phyloP scores from a whole-genome alignment of 2,888 invertebrate genomes.

The Gnatocerus cornutus region DNA sequence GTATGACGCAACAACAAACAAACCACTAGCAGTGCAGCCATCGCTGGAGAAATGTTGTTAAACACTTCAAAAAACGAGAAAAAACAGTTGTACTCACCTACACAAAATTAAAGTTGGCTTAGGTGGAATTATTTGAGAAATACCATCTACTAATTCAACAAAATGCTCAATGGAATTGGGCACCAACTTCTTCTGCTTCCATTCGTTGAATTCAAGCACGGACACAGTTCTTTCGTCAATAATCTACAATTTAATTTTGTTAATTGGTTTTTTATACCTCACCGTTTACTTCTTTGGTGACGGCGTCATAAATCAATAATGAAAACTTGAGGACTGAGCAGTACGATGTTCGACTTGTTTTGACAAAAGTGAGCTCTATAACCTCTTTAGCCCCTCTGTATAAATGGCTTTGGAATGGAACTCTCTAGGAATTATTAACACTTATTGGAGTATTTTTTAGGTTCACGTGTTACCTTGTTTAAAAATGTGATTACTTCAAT shows the following conservation, averaged over 20 bases:
- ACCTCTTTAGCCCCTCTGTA: not conserved
- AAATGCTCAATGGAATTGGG: not conserved
- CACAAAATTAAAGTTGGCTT: not conserved
- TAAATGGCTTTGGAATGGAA: too few relatives aligned
- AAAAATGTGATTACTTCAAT: not conserved
- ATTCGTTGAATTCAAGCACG: not conserved
- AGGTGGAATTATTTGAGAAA: not conserved
- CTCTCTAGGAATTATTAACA: too few relatives aligned
- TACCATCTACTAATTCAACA: not conserved
- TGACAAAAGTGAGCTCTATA: not conserved
- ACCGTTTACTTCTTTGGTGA: not conserved
- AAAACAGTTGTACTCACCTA: constrained; percentile 1
- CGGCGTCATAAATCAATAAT: not conserved
- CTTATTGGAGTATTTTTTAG: too few relatives aligned
- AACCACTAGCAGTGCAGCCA: not conserved
- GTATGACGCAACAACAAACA: constrained; percentile 5
- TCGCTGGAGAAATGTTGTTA: not conserved
- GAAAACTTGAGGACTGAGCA: not conserved
- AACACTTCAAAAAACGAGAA: too few relatives aligned
- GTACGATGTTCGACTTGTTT: not conserved
- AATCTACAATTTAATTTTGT: not conserved
- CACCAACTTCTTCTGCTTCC: not conserved
- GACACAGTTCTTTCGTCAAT: not conserved
- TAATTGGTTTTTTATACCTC: not conserved
- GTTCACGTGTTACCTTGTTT: too few relatives aligned